Evolutionary conservation across 2,113 vertebrate genomes (phyloP), one percentile per base, ranked within the genome.

Genomic region (Helogale parvula): DNA sequence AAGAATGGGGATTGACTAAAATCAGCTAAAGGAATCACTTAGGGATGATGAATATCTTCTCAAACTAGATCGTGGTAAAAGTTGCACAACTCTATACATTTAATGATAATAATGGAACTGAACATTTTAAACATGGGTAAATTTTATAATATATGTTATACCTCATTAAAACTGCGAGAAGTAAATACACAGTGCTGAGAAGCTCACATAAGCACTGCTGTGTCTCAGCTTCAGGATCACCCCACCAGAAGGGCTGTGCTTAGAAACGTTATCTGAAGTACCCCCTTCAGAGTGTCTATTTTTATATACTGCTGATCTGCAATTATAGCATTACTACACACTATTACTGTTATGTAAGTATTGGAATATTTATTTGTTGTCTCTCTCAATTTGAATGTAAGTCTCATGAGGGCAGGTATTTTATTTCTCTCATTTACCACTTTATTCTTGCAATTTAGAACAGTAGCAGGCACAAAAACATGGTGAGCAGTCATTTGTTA

Each of bases 371-470:
- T 76, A 7, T n/a, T 90, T 88, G 69, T 19, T 54, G 7, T 54
- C 33, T 93, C 95, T 33, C 47, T 92, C 17, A 35, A 14, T 13
- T 82, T 19, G 33, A 95, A 89, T 52, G 19, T 35, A 92, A 92
- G 17, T 19, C n/a, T 29, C 71, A 19, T 35, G 38, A 88, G 63
- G 63, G 29, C 19, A 57, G 10, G 52, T 81, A 86, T 25, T 76
- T 95, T 54, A 88, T 91, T 86, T 79, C 23, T 94, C 72, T 80
- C 41, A 54, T 82, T 96, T 69, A 84, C 50, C 35, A 92, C 87
- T 94, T 93, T 76, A 88, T 83, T 87, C 65, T 31, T 31, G 96
- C 21, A 63, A 35, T 12, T 96, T 84, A 54, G 33, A 38, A 79
- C 4, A 83, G 29, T 16, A 19, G 17, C 31, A 52, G 57, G 31